These are phyloP conservation scores for Papilio gigon DNA, from an alignment of 2,888 invertebrate genomes.

Conservation along the genomic window DNA sequence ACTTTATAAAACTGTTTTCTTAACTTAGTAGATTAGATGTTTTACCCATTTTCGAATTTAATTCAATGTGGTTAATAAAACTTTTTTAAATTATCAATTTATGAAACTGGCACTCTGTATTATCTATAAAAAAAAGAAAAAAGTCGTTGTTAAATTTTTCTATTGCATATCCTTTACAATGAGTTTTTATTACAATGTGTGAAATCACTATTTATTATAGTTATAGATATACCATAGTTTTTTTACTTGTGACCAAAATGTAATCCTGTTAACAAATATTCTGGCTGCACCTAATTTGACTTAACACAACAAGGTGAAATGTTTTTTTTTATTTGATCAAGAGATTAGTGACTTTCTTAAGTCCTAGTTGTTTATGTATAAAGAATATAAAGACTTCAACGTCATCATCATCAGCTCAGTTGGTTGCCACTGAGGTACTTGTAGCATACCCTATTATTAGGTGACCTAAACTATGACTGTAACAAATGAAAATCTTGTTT, in stretches of 20 bases:
- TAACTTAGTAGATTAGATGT: neutral
- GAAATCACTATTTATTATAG: too few relatives aligned
- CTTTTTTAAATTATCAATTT: neutral
- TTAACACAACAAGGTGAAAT: neutral
- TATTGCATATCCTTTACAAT: too few relatives aligned
- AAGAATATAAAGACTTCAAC: neutral
- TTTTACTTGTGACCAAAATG: too few relatives aligned
- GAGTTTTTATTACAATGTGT: too few relatives aligned
- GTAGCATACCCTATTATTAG: too few relatives aligned
- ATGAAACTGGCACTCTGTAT: too few relatives aligned
- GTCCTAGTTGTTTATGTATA: neutral
- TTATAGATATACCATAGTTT: too few relatives aligned
- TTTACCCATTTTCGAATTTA: neutral
- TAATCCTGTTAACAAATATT: neutral
- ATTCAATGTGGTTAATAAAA: neutral
- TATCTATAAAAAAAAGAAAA: too few relatives aligned
- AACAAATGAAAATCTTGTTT: too few relatives aligned
- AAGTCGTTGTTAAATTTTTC: too few relatives aligned
- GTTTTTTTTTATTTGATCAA: neutral
- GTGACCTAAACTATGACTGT: neutral
- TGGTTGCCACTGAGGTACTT: too few relatives aligned
- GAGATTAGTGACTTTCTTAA: neutral
- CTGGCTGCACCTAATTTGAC: neutral
- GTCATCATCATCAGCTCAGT: too few relatives aligned
- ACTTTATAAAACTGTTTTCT: constrained; percentile 13